Percentiles rank a stretch among this genome's conserved stretches.
phyloP scores from a whole-genome alignment of 2,888 invertebrate species.

The Folsomia manolachei region DNA sequence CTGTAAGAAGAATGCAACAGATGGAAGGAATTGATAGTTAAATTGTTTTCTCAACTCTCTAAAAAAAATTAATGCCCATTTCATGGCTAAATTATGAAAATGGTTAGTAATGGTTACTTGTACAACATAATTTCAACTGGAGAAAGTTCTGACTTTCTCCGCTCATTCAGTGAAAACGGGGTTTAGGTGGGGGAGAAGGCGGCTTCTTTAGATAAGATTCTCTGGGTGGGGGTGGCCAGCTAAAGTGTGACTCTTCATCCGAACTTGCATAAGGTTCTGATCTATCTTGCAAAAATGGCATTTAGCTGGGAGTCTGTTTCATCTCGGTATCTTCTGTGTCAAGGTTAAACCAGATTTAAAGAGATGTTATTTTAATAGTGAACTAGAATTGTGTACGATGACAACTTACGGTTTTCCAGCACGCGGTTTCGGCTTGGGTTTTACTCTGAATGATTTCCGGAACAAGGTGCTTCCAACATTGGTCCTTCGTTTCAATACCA shows the following conservation, averaged over 20 bases:
- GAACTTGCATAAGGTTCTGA: background rate
- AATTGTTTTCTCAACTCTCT: too few species aligned
- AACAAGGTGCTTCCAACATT: conserved; percentile 6
- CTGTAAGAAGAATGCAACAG: too few species aligned
- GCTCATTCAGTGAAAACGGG: background rate
- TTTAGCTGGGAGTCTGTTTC: background rate
- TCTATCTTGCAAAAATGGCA: background rate
- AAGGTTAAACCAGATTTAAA: background rate
- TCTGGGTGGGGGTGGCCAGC: conserved; percentile 11
- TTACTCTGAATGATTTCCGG: conserved; percentile 3
- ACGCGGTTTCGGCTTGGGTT: background rate
- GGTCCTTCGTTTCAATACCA: conserved; percentile 4
- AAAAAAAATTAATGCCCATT: too few species aligned
- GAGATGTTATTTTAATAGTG: too few species aligned
- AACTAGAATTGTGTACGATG: background rate
- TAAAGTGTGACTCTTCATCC: conserved; percentile 1
- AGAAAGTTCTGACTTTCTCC: background rate
- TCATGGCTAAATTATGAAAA: too few species aligned
- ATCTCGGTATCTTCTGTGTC: background rate
- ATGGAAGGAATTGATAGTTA: too few species aligned
- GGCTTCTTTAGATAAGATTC: background rate
- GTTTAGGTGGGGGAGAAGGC: conserved; percentile 11
- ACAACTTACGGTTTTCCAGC: background rate
- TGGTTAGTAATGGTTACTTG: too few species aligned
- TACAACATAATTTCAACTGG: too few species aligned